Evolutionary conservation across 2,888 invertebrate genomes (phyloP).

Genomic region (Scaeva pyrastri): DNA sequence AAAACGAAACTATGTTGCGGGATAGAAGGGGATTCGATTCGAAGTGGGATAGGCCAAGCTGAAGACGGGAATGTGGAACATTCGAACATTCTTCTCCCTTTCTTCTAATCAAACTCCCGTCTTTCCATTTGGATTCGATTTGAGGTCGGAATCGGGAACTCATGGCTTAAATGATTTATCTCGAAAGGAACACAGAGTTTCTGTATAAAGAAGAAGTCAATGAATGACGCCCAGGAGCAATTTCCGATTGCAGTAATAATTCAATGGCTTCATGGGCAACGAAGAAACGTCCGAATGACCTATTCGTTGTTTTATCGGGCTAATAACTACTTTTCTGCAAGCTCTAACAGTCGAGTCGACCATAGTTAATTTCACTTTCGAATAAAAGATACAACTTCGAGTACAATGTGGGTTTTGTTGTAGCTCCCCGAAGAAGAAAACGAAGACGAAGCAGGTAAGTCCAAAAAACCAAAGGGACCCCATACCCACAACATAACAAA

Average conservation of each 20-base stretch:
- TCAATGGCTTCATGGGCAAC: slow-evolving; percentile 21
- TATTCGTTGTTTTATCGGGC: slow-evolving; percentile 8
- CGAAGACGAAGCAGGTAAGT: too few species aligned
- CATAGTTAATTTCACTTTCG: slow-evolving; percentile 51
- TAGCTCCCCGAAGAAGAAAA: not conserved
- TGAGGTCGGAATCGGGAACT: not conserved
- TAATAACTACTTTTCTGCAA: slow-evolving; percentile 3
- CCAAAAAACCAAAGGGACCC: slow-evolving; percentile 34
- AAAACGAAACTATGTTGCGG: not conserved
- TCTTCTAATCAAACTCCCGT: slow-evolving; percentile 25
- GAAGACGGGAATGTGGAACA: not conserved
- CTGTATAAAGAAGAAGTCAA: not conserved
- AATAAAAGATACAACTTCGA: not conserved
- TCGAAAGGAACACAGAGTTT: not conserved
- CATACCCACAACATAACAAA: not conserved
- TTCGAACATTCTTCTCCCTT: not conserved
- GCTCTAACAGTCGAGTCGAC: not conserved
- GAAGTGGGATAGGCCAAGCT: slow-evolving; percentile 3
- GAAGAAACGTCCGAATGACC: slow-evolving; percentile 19
- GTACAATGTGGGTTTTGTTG: not conserved
- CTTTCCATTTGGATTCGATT: slow-evolving; percentile 3
- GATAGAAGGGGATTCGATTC: not conserved
- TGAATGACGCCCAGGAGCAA: slow-evolving; percentile 49
- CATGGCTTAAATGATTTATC: slow-evolving; percentile 38
- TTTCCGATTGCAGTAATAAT: slow-evolving; percentile 60